Conservation (phyloP, 2,113 vertebrate genomes). For the Aphelocoma coerulescens region DNA sequence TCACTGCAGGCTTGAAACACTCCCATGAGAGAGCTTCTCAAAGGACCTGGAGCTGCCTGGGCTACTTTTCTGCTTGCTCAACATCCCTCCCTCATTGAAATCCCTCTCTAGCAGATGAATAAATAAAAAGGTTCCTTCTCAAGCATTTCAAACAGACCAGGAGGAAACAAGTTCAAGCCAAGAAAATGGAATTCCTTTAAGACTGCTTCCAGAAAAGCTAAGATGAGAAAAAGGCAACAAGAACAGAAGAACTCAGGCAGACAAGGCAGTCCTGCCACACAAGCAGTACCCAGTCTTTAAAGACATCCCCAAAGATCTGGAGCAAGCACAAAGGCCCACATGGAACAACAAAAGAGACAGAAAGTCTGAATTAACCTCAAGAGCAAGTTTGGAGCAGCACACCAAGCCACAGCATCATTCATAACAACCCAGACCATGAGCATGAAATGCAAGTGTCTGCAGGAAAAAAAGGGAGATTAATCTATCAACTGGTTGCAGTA, state of each 20-base stretch:
- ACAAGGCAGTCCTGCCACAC: background rate
- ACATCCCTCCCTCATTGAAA: background rate
- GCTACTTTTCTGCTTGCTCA: constrained; percentile 6
- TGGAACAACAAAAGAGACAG: background rate
- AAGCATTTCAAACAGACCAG: background rate
- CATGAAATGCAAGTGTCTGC: background rate
- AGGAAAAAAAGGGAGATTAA: background rate
- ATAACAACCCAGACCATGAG: background rate
- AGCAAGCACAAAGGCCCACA: background rate
- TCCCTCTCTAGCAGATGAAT: background rate
- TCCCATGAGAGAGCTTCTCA: background rate
- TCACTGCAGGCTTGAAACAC: background rate
- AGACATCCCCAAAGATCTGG: background rate
- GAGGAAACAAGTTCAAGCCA: background rate
- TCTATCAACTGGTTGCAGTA: background rate
- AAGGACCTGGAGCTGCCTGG: background rate
- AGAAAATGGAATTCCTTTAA: background rate
- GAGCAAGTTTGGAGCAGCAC: background rate
- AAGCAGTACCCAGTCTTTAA: background rate
- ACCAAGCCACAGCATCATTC: background rate
- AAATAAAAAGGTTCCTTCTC: constrained; percentile 8
- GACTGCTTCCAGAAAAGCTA: background rate
- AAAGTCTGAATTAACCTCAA: background rate
- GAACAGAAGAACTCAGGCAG: background rate
- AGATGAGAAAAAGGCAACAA: background rate